Evolutionary conservation across 2,797 vertebrate species (phyloP).

Genomic region (Gastrophryne carolinensis): DNA sequence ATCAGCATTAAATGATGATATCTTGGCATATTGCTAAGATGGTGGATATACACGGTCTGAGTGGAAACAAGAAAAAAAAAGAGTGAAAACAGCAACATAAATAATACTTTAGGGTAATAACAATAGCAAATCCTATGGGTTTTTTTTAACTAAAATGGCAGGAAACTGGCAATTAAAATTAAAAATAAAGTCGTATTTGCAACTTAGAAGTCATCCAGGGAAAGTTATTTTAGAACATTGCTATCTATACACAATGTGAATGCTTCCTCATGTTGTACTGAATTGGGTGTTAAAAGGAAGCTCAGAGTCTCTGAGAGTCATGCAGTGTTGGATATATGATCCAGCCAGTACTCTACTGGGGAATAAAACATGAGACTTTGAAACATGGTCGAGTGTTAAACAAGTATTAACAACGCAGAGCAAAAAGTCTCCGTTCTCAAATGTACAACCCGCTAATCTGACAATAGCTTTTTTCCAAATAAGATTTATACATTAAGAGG

Average conservation of each 20-base stretch:
- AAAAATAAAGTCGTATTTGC: too few relatives aligned
- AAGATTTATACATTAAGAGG: constrained; percentile 28
- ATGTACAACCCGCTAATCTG: constrained; percentile 10
- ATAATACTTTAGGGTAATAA: too few relatives aligned
- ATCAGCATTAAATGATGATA: too few relatives aligned
- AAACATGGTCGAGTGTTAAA: constrained; percentile 19
- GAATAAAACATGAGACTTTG: constrained; percentile 14
- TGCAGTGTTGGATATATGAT: background rate
- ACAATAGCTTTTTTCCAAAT: constrained; percentile 13
- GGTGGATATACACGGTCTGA: too few relatives aligned
- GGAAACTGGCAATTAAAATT: too few relatives aligned
- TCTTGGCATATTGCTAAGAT: too few relatives aligned
- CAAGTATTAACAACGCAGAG: constrained; percentile 21
- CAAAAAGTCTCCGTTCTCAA: background rate
- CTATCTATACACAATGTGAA: too few relatives aligned
- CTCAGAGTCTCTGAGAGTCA: background rate
- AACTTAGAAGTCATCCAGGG: background rate
- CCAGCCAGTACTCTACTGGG: background rate
- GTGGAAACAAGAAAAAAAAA: too few relatives aligned
- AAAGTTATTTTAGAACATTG: background rate
- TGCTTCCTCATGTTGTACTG: background rate
- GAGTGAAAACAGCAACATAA: too few relatives aligned
- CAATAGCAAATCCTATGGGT: too few relatives aligned
- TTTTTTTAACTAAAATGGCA: too few relatives aligned
- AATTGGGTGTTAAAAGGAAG: background rate